phyloP scores from a whole-genome alignment of 92 coral and sea anemone genomes.

The Actinostola sp. region DNA sequence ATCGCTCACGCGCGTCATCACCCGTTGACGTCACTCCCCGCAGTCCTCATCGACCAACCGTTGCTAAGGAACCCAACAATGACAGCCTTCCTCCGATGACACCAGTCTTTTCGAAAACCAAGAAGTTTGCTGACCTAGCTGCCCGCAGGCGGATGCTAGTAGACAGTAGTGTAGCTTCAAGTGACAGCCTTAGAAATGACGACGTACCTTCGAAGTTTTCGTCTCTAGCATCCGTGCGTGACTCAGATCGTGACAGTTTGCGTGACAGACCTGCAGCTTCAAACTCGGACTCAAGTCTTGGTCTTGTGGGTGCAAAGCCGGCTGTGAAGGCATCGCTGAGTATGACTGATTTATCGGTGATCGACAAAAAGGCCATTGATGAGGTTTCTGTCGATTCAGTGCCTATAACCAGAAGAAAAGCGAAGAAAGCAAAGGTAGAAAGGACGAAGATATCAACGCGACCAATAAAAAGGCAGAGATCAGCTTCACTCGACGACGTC shows the following conservation, averaged over 20 bases:
- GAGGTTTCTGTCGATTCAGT: constrained; percentile 72
- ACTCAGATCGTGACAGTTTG: constrained; percentile 29
- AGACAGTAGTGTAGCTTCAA: constrained; percentile 52
- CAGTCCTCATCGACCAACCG: constrained; percentile 29
- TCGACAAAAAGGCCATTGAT: constrained; percentile 67
- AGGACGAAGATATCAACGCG: constrained; percentile 35
- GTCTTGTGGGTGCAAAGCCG: constrained; percentile 27
- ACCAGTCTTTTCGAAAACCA: constrained; percentile 80
- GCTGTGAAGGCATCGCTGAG: constrained; percentile 74
- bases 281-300: constrained; percentile 45
- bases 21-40: constrained; percentile 50
- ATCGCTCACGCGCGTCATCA: constrained; percentile 35
- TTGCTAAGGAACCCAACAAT: constrained; percentile 29
- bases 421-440: constrained; percentile 8
- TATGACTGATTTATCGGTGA: constrained; percentile 73
- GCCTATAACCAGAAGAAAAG: constrained; percentile 42
- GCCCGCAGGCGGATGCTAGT: constrained; percentile 72
- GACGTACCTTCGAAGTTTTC: constrained; percentile 54
- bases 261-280: constrained; percentile 55
- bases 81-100: constrained; percentile 38
- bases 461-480: constrained; percentile 61
- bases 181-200: constrained; percentile 55
- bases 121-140: constrained; percentile 76
- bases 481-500: constrained; percentile 83
- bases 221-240: constrained; percentile 59